phyloP scores from a whole-genome alignment of 2,113 vertebrate genomes.

The Gymnogyps californianus region DNA sequence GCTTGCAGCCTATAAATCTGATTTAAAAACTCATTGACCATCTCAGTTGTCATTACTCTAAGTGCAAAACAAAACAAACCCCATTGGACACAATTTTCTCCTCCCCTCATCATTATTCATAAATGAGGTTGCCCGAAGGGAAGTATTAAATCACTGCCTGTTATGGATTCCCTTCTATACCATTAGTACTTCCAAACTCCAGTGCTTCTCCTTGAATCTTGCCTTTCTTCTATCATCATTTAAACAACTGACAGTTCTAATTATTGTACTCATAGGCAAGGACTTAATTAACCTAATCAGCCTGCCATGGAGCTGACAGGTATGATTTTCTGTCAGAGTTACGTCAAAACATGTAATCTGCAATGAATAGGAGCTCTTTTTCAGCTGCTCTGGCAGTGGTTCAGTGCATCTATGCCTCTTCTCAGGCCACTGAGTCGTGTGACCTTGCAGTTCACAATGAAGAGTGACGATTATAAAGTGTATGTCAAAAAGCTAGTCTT shows the following conservation, averaged over 20 bases:
- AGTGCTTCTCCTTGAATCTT: not conserved
- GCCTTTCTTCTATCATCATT: conserved; percentile 13
- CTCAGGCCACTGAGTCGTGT: conserved; percentile 51
- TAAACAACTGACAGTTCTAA: conserved; percentile 57
- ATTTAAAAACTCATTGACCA: not conserved
- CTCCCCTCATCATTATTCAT: not conserved
- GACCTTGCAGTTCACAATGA: conserved; percentile 50
- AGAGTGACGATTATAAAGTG: conserved; percentile 34
- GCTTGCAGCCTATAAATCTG: not conserved
- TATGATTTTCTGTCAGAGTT: conserved; percentile 54
- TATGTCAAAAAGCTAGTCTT: conserved; percentile 54
- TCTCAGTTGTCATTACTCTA: not conserved
- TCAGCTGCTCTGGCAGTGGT: conserved; percentile 46
- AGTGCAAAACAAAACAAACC: not conserved
- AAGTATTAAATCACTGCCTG: not conserved
- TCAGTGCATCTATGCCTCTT: conserved; percentile 47
- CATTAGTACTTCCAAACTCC: not conserved
- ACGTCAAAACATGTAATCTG: conserved; percentile 51
- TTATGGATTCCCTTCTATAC: not conserved
- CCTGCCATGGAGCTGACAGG: conserved; percentile 62
- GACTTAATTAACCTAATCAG: conserved; percentile 67
- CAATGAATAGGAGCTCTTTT: conserved; percentile 55
- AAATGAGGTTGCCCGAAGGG: not conserved
- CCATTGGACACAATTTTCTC: not conserved
- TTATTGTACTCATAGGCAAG: conserved; percentile 46